Evolutionary conservation across 2,888 invertebrate species (phyloP), one percentile per base, ranked within the genome.

Genomic region (Drosophila prolongata): DNA sequence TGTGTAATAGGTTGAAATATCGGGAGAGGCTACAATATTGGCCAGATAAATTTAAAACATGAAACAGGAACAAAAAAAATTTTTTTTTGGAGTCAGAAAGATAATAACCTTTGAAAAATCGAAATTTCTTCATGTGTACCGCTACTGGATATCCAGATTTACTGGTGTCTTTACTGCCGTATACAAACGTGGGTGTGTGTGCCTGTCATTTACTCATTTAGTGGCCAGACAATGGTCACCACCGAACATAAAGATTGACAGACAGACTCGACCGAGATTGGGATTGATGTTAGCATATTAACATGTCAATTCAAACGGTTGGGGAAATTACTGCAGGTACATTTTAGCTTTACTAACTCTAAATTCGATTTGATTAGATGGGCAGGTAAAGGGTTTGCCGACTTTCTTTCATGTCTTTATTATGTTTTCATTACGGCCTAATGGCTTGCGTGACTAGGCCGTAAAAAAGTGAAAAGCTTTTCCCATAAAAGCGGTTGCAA

Each of bases 231-330:
- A 70, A 73, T 66, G 58, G 66, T 71, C 34, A 46, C 61, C 62
- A 44, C 49, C 30, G 61, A 27, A 16, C 50, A 44, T 50, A 35
- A 56, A 71, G 55, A 53, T 65, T 72, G 64, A 57, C 56, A 54
- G 65, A 62, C 38, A 43, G 73, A 61, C 56, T 66, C 52, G 76
- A 42, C 49, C 38, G 53, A 69, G 80, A 72, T 83, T 81, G 68
- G 74, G 66, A 76, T 71, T 87, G 84, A 87, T 83, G 87, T 78
- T 56, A 58, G 54, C 81, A 76, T 76, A 83, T 81, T 86, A 80
- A 70, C 70, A 62, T 67, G 65, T 60, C 64, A 49, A 52, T 57
- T 60, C 37, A 16, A 70, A 35, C 37, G 43, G 43, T 14, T 52
- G 42, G 50, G 37, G 38, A 38, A 67, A 42, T 27, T 35, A 14